Percentiles rank a stretch among this genome's conserved stretches.
Evolutionary conservation across 1,140 invertebrate genomes (phyloP).

Genomic region (Conus ventricosus): DNA sequence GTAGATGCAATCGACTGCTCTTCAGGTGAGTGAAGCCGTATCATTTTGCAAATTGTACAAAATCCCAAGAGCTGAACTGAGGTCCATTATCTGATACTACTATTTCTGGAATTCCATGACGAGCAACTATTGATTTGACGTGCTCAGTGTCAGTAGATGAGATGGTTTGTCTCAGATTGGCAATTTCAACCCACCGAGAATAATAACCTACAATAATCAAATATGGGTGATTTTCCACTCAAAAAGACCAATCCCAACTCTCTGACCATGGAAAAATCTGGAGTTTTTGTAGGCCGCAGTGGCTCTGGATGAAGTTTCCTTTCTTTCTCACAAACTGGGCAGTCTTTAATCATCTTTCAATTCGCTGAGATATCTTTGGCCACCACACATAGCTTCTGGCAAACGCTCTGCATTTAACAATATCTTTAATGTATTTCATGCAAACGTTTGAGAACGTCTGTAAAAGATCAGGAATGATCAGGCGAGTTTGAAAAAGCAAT

Average conservation of each 20-base stretch:
- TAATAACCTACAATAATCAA: background rate
- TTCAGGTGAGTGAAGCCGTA: conserved; percentile 68
- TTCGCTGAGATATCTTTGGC: background rate
- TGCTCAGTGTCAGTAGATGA: background rate
- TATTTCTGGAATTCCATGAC: too few species aligned
- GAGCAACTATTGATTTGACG: background rate
- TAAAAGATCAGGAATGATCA: background rate
- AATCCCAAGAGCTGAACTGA: too few species aligned
- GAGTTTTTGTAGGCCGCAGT: background rate
- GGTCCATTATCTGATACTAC: too few species aligned
- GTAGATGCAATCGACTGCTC: conserved; percentile 48
- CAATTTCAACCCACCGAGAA: background rate
- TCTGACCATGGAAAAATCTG: background rate
- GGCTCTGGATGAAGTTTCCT: background rate
- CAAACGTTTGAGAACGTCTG: background rate
- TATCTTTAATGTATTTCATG: background rate
- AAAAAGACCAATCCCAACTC: background rate
- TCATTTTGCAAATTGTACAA: too few species aligned
- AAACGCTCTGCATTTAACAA: too few species aligned
- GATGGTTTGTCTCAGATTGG: background rate
- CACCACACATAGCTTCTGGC: background rate
- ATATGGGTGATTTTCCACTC: background rate
- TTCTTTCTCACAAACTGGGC: background rate
- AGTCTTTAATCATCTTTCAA: too few species aligned
- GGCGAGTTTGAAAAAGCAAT: background rate